phyloP scores from a whole-genome alignment of 2,797 vertebrate genomes.

The Enteromius paludinosus region DNA sequence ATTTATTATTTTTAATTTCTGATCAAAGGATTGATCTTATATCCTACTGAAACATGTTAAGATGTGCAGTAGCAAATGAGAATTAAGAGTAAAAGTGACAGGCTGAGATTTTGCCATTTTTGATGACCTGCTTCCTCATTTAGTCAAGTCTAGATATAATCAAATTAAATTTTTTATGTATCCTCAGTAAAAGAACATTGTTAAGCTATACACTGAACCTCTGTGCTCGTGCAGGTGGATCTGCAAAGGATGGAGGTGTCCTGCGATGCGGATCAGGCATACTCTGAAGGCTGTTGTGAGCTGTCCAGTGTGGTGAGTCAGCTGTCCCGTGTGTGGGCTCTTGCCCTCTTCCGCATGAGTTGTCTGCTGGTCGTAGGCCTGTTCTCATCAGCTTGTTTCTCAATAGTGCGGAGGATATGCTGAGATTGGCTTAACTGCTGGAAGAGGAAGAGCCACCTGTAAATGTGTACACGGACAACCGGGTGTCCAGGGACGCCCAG shows the following conservation, averaged over 20 bases:
- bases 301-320: conserved; percentile 79
- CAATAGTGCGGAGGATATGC: conserved; percentile 74
- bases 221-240: conserved; percentile 70
- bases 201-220: neutral
- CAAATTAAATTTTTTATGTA: neutral
- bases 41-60: neutral
- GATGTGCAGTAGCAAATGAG: neutral
- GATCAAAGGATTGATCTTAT: neutral
- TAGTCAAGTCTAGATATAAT: too few relatives aligned
- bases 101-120: neutral
- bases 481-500: conserved; percentile 69
- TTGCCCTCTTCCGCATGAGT: conserved; percentile 2
- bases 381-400: conserved; percentile 14
- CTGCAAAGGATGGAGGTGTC: conserved; percentile 81
- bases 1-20: neutral
- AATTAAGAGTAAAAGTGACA: neutral
- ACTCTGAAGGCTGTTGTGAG: conserved; percentile 83
- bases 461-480: conserved; percentile 75
- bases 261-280: conserved; percentile 77
- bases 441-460: conserved; percentile 68
- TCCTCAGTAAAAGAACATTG: neutral
- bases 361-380: neutral
- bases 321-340: conserved; percentile 39
- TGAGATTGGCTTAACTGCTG: conserved; percentile 75
- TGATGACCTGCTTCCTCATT: neutral